Conservation (phyloP, 2,888 invertebrate species). For the Oegoconia quadripuncta region DNA sequence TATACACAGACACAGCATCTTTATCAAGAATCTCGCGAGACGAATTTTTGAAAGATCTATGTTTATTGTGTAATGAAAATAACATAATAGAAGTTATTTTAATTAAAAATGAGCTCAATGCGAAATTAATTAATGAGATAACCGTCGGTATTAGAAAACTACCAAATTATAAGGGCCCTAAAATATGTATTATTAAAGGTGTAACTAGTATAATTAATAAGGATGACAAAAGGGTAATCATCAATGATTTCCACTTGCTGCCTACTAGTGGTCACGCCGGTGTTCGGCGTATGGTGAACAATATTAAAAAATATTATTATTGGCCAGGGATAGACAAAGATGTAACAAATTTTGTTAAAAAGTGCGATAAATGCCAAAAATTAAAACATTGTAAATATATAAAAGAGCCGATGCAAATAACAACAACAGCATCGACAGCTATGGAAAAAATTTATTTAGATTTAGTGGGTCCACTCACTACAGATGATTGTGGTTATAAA, state of each 20-base stretch:
- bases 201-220: neutral
- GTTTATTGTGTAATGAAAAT: constrained; percentile 8
- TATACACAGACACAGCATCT: neutral
- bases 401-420: constrained; percentile 8
- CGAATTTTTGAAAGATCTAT: constrained; percentile 11
- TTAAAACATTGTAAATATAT: constrained; percentile 7
- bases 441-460: constrained; percentile 13
- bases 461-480: constrained; percentile 6
- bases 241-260: constrained; percentile 18
- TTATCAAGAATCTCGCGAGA: no score
- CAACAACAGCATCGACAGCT: constrained; percentile 6
- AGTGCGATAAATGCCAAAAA: no score
- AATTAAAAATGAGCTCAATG: constrained; percentile 12
- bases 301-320: constrained; percentile 14
- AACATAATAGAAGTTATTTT: constrained; percentile 7
- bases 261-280: constrained; percentile 18
- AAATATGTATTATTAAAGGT: neutral
- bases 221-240: constrained; percentile 12
- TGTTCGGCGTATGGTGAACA: constrained; percentile 15
- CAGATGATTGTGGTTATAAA: constrained; percentile 5
- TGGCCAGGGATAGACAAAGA: no score
- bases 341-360: no score
- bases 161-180: constrained; percentile 5
- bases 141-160: no score
- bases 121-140: constrained; percentile 8